A percentile compares a stretch with the other conserved stretches of the same genome.
Evolutionary conservation across 2,888 invertebrate species (phyloP).

Genomic region (Agrochola lota): DNA sequence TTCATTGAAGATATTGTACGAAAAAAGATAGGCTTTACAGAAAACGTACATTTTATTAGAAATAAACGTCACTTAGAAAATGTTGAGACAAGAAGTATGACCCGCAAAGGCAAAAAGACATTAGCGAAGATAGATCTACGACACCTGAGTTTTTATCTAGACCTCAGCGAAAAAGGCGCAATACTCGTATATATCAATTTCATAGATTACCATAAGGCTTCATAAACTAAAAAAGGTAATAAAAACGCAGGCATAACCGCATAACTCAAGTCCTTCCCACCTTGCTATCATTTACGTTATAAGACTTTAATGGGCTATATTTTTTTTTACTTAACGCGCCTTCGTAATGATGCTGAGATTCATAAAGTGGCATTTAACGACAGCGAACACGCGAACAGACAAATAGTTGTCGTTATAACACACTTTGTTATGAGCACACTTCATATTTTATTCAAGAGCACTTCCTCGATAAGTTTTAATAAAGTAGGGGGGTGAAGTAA

Average conservation of each 20-base stretch:
- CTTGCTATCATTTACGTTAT: conserved; percentile 50
- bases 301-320: conserved; percentile 52
- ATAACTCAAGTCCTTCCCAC: conserved; percentile 53
- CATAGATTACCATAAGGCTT: conserved; percentile 54
- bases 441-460: conserved; percentile 60
- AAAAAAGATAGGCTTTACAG: conserved; percentile 8
- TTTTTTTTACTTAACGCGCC: conserved; percentile 54
- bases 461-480: conserved; percentile 50
- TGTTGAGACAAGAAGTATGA: conserved; percentile 48
- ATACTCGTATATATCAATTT: conserved; percentile 56
- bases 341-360: conserved; percentile 58
- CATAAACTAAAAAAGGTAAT: conserved; percentile 60
- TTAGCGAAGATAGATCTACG: conserved; percentile 59
- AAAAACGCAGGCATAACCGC: conserved; percentile 51
- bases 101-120: conserved; percentile 54
- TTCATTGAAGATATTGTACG: conserved; percentile 3
- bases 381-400: conserved; percentile 69
- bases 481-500: conserved; percentile 51
- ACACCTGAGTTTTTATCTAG: conserved; percentile 60
- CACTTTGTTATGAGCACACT: conserved; percentile 56
- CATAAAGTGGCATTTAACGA: conserved; percentile 66
- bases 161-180: conserved; percentile 38
- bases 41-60: conserved; percentile 48
- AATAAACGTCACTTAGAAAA: conserved; percentile 56
- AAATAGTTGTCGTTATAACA: conserved; percentile 63